Evolutionary conservation across 1,140 invertebrate genomes (phyloP).

Genomic region (Drosophila lini): DNA sequence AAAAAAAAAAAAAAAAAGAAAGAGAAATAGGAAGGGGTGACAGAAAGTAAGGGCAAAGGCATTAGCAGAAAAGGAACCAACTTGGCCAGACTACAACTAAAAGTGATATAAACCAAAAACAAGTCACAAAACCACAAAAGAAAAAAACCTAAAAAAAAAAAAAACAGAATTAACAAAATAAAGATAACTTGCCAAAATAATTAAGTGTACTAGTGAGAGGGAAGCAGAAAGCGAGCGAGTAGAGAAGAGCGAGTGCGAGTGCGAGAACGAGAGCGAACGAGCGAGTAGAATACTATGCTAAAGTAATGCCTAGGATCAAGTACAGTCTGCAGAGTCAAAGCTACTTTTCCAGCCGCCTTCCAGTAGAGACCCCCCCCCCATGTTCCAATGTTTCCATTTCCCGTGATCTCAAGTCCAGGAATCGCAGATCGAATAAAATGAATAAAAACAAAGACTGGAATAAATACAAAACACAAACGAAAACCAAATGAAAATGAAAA

Average conservation of each 20-base stretch:
- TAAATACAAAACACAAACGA: conserved; percentile 39
- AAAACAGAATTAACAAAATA: conserved; percentile 34
- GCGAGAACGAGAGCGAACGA: conserved; percentile 18
- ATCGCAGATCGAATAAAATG: conserved; percentile 54
- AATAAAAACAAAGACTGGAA: conserved; percentile 76
- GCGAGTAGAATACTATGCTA: conserved; percentile 39
- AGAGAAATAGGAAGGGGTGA: background rate
- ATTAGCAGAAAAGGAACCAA: conserved; percentile 31
- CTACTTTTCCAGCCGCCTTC: conserved; percentile 40
- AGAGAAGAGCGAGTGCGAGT: conserved; percentile 7
- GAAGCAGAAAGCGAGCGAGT: background rate
- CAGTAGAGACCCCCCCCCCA: conserved; percentile 6
- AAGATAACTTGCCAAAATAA: conserved; percentile 75
- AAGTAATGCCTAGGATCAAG: conserved; percentile 42
- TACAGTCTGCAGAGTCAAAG: conserved; percentile 37
- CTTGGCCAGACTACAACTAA: conserved; percentile 62
- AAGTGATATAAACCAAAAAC: conserved; percentile 72
- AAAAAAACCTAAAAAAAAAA: conserved; percentile 39
- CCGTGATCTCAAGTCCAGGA: conserved; percentile 22
- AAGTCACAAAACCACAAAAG: conserved; percentile 34
- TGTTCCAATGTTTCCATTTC: background rate
- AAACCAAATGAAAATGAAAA: conserved; percentile 29
- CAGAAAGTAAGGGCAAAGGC: conserved; percentile 1
- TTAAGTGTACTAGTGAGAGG: conserved; percentile 57
- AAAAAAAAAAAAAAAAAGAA: conserved; percentile 19